Evolutionary conservation across 2,888 invertebrate genomes (phyloP), one percentile per base, ranked within the genome.

Genomic region (Acleris sparsana): DNA sequence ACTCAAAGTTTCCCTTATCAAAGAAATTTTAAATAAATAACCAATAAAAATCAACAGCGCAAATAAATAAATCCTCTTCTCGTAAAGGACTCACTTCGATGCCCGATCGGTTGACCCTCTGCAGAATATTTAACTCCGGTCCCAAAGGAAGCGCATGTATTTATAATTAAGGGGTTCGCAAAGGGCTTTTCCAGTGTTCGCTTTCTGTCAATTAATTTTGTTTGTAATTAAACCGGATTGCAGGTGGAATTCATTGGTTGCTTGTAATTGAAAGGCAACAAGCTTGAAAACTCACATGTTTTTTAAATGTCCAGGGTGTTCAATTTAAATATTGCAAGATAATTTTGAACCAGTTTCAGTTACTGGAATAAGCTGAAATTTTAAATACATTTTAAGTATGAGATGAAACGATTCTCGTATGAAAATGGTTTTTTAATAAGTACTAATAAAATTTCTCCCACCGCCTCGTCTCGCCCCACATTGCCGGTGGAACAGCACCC

Each of bases 151-250:
- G 20, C 39, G 55, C 39, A 43, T 20, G 43, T 13, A 43, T 43
- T 55, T 22, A 22, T 55, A 17, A 55, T 43, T 43, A 20, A 39
- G 39, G 39, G 39, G 16, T 3, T 6, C 43, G 20, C 43, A 43
- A 55, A 55, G 55, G 55, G 16, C 18, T 43, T 43, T 20, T 22
- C 22, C 55, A 43, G 43, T 55, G 22, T 43, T n/a, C 6, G 16
- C 39, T 55, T 43, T 43, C 55, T 5, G 55, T 20, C 55, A 43
- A 55, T 55, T 55, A 43, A 16, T 43, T 55, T 55, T 55, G 55
- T 43, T 55, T 55, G 39, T 55, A 22, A 55, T 55, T 22, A n/a
- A 55, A 43, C 5, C 39, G 39, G 13, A 39, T 55, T 43, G 43
- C 39, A 53, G 18, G 39, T 39, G n/a, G 7, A 49, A 17, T 46